phyloP scores from a whole-genome alignment of 2,888 invertebrate species.

The Polydrusus tereticollis region DNA sequence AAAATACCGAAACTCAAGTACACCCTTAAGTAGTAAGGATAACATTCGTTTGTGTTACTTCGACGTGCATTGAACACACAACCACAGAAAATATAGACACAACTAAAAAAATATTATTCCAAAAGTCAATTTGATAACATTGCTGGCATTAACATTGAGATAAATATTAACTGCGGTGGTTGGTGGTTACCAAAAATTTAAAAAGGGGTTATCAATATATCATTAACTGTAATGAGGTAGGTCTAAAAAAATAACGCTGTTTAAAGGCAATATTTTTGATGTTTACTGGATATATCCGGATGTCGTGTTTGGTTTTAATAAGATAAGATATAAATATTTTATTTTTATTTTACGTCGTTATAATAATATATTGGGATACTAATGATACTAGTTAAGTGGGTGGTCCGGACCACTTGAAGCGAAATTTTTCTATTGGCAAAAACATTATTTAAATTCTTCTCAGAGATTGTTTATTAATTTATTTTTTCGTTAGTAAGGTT shows the following conservation, averaged over 20 bases:
- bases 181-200: neutral
- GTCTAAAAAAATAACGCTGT: neutral
- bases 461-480: too few relatives aligned
- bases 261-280: neutral
- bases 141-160: neutral
- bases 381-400: too few relatives aligned
- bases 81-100: too few relatives aligned
- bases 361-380: neutral
- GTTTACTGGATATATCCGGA: constrained; percentile 21
- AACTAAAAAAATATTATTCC: neutral
- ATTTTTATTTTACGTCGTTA: neutral
- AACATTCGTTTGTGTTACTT: neutral
- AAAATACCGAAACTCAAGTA: too few relatives aligned
- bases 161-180: too few relatives aligned
- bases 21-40: too few relatives aligned
- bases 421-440: too few relatives aligned
- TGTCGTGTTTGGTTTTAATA: neutral
- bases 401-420: neutral
- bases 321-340: neutral
- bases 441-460: too few relatives aligned
- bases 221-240: neutral
- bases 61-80: neutral
- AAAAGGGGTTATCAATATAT: neutral
- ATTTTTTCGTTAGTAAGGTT: too few relatives aligned
- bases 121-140: neutral